Base-by-base conservation (phyloP, 2,113 vertebrate species). In the Nipponia nippon region DNA sequence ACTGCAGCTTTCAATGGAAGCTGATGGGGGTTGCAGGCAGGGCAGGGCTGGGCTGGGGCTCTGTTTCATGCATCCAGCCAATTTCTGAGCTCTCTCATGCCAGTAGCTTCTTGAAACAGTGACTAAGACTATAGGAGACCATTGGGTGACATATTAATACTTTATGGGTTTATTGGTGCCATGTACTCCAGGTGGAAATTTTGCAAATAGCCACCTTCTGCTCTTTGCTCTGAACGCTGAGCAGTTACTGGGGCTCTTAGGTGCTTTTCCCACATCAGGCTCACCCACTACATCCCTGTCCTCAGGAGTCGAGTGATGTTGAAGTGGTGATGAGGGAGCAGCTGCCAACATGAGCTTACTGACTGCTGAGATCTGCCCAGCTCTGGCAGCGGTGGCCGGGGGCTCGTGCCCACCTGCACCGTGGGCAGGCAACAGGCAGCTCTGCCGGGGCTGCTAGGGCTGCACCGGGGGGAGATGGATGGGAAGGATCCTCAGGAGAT, bases 401-500 rank as follows among this genome's bases (percentile, higher is more conserved):
- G 30, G 71, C 52, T 50, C 18, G 7, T 50, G 46, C 44, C 66
- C 4, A 4, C 32, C 23, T 5, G 25, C 17, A 10, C 5, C 5
- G 1, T 10, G 71, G 22, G 29, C 38, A 19, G 71, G 72, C 13
- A 4, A 44, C 13, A 3, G 32, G 40, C 32, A 26, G 52, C 53
- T n/a, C 72, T 20, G 40, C 71, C 1, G 9, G 38, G 38, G 38
- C 38, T 38, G 38, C 38, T 38, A 38, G 69, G 49, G 69, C 27
- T 12, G n/a, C 5, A 3, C 6, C 2, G 1, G 12, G 36, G 58
- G 52, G 6, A 58, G 27, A 16, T 3, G 52, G 29, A 23, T 6
- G 21, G 92, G 23, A 63, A 58, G 11, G 16, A 20, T 69, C 55
- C 29, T 40, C 49, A 5, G 1, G 36, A 14, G 55, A 18, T 1